Evolutionary conservation across 2,113 vertebrate species (phyloP).

Genomic region (Apeltes quadracus): DNA sequence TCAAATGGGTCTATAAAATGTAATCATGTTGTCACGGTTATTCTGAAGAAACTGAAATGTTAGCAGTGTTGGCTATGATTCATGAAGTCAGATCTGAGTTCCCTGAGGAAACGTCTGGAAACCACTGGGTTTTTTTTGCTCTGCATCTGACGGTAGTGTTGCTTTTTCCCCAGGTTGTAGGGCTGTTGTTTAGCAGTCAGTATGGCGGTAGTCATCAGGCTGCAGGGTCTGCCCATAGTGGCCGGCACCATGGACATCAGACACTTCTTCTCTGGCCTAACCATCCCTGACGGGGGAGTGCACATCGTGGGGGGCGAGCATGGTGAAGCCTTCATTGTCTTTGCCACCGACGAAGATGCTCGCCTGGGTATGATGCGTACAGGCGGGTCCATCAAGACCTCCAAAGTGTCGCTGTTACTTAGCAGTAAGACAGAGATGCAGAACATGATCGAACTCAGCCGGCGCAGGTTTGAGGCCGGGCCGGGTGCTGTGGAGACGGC

Average conservation of each 20-base stretch:
- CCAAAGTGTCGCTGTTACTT: constrained; percentile 95
- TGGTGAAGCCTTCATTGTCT: constrained; percentile 99
- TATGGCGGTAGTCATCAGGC: constrained; percentile 99
- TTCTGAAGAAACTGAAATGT: constrained; percentile 11
- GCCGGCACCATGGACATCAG: constrained; percentile 99
- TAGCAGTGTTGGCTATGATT: neutral
- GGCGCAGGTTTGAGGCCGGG: constrained; percentile 94
- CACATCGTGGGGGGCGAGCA: constrained; percentile 99
- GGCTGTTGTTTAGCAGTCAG: constrained; percentile 93
- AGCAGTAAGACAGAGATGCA: constrained; percentile 99
- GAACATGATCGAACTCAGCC: constrained; percentile 99
- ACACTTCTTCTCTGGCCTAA: constrained; percentile 99
- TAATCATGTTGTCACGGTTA: neutral
- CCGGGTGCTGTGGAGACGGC: constrained; percentile 86
- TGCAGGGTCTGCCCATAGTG: constrained; percentile 99
- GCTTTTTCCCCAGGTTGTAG: constrained; percentile 98
- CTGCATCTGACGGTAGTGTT: constrained; percentile 92
- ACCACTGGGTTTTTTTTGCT: constrained; percentile 52
- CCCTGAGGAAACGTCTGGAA: constrained; percentile 54
- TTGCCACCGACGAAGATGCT: constrained; percentile 99
- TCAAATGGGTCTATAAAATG: constrained; percentile 3
- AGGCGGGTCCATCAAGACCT: constrained; percentile 97
- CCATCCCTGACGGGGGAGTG: constrained; percentile 99
- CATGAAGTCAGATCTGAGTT: neutral
- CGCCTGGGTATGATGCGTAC: constrained; percentile 99